Evolutionary conservation across 2,888 invertebrate genomes (phyloP), one percentile per base, ranked within the genome.

Genomic region (Apodemia duryi): DNA sequence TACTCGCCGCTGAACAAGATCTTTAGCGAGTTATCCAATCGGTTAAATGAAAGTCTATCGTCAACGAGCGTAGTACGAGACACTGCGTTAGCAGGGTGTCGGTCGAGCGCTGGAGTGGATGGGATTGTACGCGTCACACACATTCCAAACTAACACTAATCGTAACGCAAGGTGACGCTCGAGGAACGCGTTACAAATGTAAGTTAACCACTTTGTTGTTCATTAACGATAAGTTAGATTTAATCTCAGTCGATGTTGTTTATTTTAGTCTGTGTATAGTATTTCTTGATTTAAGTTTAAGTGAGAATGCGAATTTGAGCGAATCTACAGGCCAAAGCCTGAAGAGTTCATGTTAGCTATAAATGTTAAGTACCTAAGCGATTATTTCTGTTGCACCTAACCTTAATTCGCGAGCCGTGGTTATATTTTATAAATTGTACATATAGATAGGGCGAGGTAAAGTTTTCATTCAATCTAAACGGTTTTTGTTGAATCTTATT

Each of bases 161-260:
- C 76, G 82, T 84, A 83, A 83, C 83, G 28, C 61, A 21, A 49
- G 35, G 61, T 65, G 61, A 52, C 65, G 61, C 64, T 78, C 81
- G 74, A 75, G 75, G 74, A 77, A 74, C 80, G 85, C 86, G 86
- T 83, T 83, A 78, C 84, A 79, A 77, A 82, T 86, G 83, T 87
- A 85, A 84, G 85, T 89, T 90, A 88, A 89, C 91, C 91, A 91
- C 90, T 88, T 85, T 89, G 90, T 88, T 91, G 91, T 91, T 91
- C 91, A 91, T 90, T 90, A 91, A 85, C 83, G 86, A 82, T 91
- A 91, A 91, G 91, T 85, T 91, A 91, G 90, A 76, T 84, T 86
- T 89, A 91, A 89, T 88, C 84, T 90, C 88, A 86, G 84, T 89
- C 82, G 87, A 86, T 88, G 88, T 89, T 86, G 86, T 86, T 80